A percentile compares a stretch with the other conserved stretches of the same genome.
These are phyloP conservation scores for Himalopsyche japonica DNA, from an alignment of 2,888 invertebrate species.

Conservation along the genomic window DNA sequence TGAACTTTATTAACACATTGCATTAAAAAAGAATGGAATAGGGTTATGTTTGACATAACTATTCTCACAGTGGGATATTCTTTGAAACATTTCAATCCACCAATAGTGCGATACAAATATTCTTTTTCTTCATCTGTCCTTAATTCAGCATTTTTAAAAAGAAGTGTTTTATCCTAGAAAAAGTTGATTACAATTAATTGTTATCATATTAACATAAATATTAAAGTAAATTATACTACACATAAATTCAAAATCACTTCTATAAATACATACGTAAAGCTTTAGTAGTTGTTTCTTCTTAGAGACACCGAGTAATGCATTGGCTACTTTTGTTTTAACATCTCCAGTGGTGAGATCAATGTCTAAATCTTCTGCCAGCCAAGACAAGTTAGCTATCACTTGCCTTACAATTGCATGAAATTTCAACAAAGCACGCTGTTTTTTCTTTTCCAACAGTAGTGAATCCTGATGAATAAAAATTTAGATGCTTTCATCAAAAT, in stretches of 20 bases:
- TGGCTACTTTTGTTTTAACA: slow-evolving; percentile 60
- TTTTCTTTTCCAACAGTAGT: background rate
- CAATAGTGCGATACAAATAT: slow-evolving; percentile 61
- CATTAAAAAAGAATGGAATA: background rate
- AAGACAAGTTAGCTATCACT: slow-evolving; percentile 61
- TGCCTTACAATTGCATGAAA: slow-evolving; percentile 62
- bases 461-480: background rate
- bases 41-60: background rate
- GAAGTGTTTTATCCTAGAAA: slow-evolving; percentile 62
- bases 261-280: slow-evolving; percentile 50
- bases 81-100: slow-evolving; percentile 65
- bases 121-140: slow-evolving; percentile 65
- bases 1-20: background rate
- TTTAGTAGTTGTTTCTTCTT: slow-evolving; percentile 58
- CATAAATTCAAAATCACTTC: too few species aligned
- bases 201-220: too few species aligned
- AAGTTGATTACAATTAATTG: too few species aligned
- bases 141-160: slow-evolving; percentile 59
- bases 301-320: slow-evolving; percentile 56
- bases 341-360: slow-evolving; percentile 49
- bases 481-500: background rate
- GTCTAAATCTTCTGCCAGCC: slow-evolving; percentile 60
- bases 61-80: slow-evolving; percentile 61
- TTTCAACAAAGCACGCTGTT: slow-evolving; percentile 51
- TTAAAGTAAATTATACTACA: too few species aligned